These are phyloP conservation scores for Drosophila ercepeae DNA, from an alignment of 1,140 invertebrate species.

Conservation along the genomic window DNA sequence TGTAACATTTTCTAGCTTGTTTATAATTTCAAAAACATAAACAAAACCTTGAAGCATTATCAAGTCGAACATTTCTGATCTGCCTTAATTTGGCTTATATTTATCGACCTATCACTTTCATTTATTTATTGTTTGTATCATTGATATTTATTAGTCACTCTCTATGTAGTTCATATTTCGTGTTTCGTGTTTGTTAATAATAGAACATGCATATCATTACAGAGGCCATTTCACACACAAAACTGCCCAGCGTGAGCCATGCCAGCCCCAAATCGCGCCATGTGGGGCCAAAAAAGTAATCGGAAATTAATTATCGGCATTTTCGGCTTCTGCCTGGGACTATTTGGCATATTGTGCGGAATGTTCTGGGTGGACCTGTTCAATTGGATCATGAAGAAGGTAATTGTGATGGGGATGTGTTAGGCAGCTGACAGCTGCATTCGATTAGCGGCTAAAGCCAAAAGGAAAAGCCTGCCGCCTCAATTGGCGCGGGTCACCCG, in stretches of 20 bases:
- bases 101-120: background rate
- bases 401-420: slow-evolving; percentile 41
- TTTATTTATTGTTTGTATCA: background rate
- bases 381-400: slow-evolving; percentile 79
- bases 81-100: background rate
- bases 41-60: background rate
- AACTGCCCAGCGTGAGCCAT: slow-evolving; percentile 36
- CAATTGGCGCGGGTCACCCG: slow-evolving; percentile 24
- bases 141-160: background rate
- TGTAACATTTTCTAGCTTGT: background rate
- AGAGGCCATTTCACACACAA: slow-evolving; percentile 23
- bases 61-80: background rate
- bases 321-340: slow-evolving; percentile 70
- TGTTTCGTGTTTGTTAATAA: slow-evolving; percentile 10
- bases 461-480: slow-evolving; percentile 44
- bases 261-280: slow-evolving; percentile 58
- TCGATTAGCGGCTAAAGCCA: slow-evolving; percentile 43
- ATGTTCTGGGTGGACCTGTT: slow-evolving; percentile 82
- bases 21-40: background rate
- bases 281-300: slow-evolving; percentile 63
- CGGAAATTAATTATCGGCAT: slow-evolving; percentile 66
- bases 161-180: slow-evolving; percentile 1
- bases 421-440: slow-evolving; percentile 51
- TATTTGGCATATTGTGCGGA: slow-evolving; percentile 72
- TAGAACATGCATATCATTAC: slow-evolving; percentile 42